These are phyloP conservation scores for Leptodactylus fuscus DNA, from an alignment of 2,113 vertebrate genomes.

Conservation along the genomic window DNA sequence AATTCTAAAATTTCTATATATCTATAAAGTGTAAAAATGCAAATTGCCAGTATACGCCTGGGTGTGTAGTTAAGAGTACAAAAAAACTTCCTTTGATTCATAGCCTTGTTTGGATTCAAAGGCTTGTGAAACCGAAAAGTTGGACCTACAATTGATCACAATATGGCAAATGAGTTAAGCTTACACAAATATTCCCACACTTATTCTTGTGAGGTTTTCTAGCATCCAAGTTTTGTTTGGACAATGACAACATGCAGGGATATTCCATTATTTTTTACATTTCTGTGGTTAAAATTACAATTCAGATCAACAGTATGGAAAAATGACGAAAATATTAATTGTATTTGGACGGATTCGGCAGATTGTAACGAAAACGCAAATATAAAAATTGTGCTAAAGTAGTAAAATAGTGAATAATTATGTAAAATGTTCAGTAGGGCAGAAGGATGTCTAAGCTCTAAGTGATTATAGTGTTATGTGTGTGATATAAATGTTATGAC, in stretches of 20 bases:
- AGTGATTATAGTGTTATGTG: too few species aligned
- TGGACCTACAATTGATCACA: background rate
- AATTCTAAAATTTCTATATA: background rate
- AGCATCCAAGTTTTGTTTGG: conserved; percentile 25
- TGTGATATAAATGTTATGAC: too few species aligned
- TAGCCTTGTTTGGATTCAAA: background rate
- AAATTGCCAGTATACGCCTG: background rate
- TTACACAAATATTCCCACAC: conserved; percentile 2
- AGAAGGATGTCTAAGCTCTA: too few species aligned
- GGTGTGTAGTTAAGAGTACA: background rate
- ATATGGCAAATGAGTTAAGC: conserved; percentile 40
- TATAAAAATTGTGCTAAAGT: background rate
- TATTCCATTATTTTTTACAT: conserved; percentile 20
- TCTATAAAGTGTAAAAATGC: background rate
- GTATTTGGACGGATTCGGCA: background rate
- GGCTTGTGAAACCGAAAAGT: background rate
- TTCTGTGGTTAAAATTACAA: conserved; percentile 9
- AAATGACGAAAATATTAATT: background rate
- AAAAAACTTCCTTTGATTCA: background rate
- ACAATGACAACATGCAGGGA: conserved; percentile 7
- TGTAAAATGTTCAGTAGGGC: too few species aligned
- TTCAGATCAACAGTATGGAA: background rate
- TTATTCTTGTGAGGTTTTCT: conserved; percentile 18
- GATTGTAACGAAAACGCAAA: background rate
- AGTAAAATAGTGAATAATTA: background rate